Percentiles rank a stretch among this genome's conserved stretches.
phyloP scores from a whole-genome alignment of 2,888 invertebrate species.

The Epistrophella euchroma region DNA sequence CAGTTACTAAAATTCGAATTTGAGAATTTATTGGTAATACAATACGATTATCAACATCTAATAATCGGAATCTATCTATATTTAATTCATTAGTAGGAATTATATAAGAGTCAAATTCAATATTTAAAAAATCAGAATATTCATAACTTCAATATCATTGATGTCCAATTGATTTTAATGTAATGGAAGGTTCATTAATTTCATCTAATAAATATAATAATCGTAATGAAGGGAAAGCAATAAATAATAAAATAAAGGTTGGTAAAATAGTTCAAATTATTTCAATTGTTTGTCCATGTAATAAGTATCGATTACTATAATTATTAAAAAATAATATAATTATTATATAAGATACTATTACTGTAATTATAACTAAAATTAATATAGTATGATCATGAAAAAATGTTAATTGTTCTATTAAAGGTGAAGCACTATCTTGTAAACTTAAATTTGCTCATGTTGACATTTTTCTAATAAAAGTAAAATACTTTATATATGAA shows the following conservation, averaged over 20 bases:
- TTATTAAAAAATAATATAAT: conserved; percentile 85
- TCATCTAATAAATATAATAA: conserved; percentile 87
- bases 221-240: conserved; percentile 87
- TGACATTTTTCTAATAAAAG: conserved; percentile 87
- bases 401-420: conserved; percentile 88
- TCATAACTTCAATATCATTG: conserved; percentile 89
- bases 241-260: conserved; percentile 86
- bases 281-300: conserved; percentile 87
- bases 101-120: conserved; percentile 88
- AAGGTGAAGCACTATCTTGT: conserved; percentile 87
- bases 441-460: conserved; percentile 86
- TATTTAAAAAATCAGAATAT: conserved; percentile 86
- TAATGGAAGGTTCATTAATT: conserved; percentile 86
- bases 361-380: conserved; percentile 87
- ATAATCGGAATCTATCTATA: conserved; percentile 85
- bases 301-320: conserved; percentile 85
- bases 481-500: conserved; percentile 87
- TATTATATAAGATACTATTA: conserved; percentile 86
- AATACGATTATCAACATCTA: conserved; percentile 88
- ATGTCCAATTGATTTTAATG: conserved; percentile 87
- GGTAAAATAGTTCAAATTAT: conserved; percentile 87
- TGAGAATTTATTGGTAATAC: conserved; percentile 86
- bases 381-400: conserved; percentile 87
- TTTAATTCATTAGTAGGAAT: conserved; percentile 84
- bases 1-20: conserved; percentile 87